These are phyloP conservation scores for Blennius ocellaris DNA, from an alignment of 2,113 vertebrate species.

Conservation along the genomic window DNA sequence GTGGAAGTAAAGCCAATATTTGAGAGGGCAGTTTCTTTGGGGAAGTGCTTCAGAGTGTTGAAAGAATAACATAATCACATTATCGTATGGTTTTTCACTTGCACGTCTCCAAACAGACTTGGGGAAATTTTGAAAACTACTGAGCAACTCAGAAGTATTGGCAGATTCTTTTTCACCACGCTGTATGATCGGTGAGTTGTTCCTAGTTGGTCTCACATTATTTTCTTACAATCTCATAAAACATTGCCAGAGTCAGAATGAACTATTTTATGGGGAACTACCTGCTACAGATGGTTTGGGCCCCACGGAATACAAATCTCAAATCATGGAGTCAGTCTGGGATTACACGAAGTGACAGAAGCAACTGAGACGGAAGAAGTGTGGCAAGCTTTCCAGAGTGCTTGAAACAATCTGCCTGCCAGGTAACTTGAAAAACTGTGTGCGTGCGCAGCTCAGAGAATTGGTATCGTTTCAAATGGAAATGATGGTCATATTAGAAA, in stretches of 20 bases:
- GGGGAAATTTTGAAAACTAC: neutral
- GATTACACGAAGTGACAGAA: neutral
- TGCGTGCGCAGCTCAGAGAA: neutral
- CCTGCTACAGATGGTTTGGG: slow-evolving; percentile 1
- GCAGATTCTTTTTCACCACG: neutral
- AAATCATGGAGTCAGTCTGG: neutral
- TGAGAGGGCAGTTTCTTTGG: neutral
- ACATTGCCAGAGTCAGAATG: neutral
- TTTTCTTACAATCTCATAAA: neutral
- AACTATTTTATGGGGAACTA: neutral
- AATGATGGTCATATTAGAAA: neutral
- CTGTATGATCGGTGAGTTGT: too few species aligned
- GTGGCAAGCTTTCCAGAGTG: neutral
- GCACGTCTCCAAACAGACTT: neutral
- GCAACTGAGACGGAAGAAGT: neutral
- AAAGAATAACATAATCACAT: neutral
- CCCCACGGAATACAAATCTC: slow-evolving; percentile 2
- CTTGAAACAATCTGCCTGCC: neutral
- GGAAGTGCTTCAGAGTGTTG: neutral
- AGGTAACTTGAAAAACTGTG: neutral
- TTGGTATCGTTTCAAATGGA: neutral
- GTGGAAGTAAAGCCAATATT: neutral
- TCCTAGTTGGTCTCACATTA: neutral
- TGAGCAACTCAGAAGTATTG: neutral
- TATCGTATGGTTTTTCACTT: neutral